phyloP scores from a whole-genome alignment of 2,888 invertebrate species.

The Dinocampus coccinellae region DNA sequence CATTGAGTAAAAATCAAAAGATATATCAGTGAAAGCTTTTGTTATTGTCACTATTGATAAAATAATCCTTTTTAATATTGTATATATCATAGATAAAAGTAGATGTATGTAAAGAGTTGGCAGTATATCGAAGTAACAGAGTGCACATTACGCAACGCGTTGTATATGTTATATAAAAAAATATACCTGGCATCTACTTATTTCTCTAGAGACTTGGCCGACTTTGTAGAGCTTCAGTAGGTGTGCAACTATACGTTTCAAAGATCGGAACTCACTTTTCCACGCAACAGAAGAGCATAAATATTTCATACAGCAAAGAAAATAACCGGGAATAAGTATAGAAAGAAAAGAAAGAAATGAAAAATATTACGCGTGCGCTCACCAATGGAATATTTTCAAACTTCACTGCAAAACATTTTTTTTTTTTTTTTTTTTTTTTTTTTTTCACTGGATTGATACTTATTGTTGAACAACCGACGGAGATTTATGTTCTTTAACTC shows the following conservation, averaged over 20 bases:
- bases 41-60: conserved; percentile 35
- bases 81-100: background rate
- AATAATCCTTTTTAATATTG: conserved; percentile 38
- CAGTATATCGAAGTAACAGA: conserved; percentile 5
- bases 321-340: conserved; percentile 6
- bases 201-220: conserved; percentile 54
- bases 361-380: background rate
- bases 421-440: no score
- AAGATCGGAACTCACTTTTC: conserved; percentile 46
- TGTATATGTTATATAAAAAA: conserved; percentile 15
- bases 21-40: conserved; percentile 35
- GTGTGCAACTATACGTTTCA: conserved; percentile 23
- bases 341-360: conserved; percentile 15
- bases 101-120: background rate
- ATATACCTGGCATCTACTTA: conserved; percentile 46
- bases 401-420: conserved; percentile 40
- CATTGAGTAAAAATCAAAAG: background rate
- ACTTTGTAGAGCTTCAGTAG: conserved; percentile 8
- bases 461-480: conserved; percentile 41
- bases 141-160: conserved; percentile 23
- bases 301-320: conserved; percentile 55
- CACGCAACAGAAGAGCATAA: conserved; percentile 55
- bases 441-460: conserved; percentile 45
- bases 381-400: conserved; percentile 9
- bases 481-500: conserved; percentile 41